phyloP scores from a whole-genome alignment of 2,888 invertebrate species.

The Tuberolachnus salignus region DNA sequence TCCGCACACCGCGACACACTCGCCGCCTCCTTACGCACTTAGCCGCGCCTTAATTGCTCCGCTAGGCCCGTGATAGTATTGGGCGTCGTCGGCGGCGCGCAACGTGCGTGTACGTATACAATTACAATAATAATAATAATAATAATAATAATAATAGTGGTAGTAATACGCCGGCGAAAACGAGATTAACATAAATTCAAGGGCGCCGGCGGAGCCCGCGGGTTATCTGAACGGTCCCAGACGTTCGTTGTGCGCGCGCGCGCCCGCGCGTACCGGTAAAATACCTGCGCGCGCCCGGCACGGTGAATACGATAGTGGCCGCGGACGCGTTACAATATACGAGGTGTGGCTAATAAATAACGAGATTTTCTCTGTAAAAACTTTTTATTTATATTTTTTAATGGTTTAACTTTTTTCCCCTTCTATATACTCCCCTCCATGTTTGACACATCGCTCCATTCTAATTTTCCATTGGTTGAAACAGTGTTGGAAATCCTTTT shows the following conservation, averaged over 20 bases:
- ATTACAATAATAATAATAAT: too few species aligned
- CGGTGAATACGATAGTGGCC: not conserved
- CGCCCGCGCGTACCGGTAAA: too few species aligned
- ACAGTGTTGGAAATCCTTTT: too few species aligned
- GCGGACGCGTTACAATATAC: not conserved
- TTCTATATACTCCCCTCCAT: too few species aligned
- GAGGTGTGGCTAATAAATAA: not conserved
- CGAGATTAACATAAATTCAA: slow-evolving; percentile 42
- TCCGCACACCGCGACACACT: not conserved
- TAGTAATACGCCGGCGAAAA: not conserved
- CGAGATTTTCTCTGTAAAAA: too few species aligned
- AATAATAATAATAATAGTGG: too few species aligned
- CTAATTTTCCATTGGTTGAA: too few species aligned
- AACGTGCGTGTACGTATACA: not conserved
- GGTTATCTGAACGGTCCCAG: slow-evolving; percentile 37
- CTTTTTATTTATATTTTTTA: too few species aligned
- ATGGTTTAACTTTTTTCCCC: too few species aligned
- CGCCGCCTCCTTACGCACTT: not conserved
- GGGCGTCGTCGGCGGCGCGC: not conserved
- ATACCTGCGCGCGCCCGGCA: not conserved
- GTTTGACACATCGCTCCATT: too few species aligned
- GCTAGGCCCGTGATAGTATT: slow-evolving; percentile 40
- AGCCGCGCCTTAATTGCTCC: slow-evolving; percentile 41
- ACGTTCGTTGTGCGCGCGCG: slow-evolving; percentile 1
- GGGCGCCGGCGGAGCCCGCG: not conserved